Evolutionary conservation across 2,113 vertebrate genomes (phyloP), one percentile per base, ranked within the genome.

Genomic region (Takifugu bimaculatus): DNA sequence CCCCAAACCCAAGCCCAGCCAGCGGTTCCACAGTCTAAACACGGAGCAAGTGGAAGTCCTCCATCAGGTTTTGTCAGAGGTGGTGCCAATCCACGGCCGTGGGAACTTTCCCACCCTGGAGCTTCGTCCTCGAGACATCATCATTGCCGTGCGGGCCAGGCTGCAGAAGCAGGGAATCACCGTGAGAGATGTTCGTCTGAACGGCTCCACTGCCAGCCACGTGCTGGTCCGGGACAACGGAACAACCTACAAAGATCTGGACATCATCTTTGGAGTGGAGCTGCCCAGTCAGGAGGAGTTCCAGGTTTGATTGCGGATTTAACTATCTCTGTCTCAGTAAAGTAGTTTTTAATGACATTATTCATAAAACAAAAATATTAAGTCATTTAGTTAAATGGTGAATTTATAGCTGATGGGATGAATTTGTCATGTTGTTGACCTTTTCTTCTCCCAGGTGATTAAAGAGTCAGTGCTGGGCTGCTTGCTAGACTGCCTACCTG

Each of bases 71-170:
- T 88, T 99, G 57, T 90, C 91, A 0, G 94, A 97, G 80, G 88
- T 91, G 53, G 93, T 96, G 78, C 96, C 96, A 26, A 91, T 99
- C 87, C 97, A 99, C 44, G 97, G 97, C 61, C 91, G 93, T 47
- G 96, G 96, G 15, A 94, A 99, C 90, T 99, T 99, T 54, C 97
- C 97, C 5, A 99, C 97, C 0, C 54, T 99, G 88, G 94, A 97
- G 78, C 92, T 99, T 57, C 95, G 95, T 72, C 96, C 90, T 0
- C 94, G 94, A 82, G 91, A 98, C 83, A 95, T 99, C 50, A 96
- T 99, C 80, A 92, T 87, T 5, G 78, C 93, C 28, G 95, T 99
- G 50, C 92, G 92, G 72, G 85, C 94, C 26, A 88, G 93, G 77
- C 93, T 99, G 39, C 82, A 88, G 69, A 82, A 90, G 51, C 94